Conservation (phyloP, 2,113 vertebrate genomes). For the Platycercus adscitus region DNA sequence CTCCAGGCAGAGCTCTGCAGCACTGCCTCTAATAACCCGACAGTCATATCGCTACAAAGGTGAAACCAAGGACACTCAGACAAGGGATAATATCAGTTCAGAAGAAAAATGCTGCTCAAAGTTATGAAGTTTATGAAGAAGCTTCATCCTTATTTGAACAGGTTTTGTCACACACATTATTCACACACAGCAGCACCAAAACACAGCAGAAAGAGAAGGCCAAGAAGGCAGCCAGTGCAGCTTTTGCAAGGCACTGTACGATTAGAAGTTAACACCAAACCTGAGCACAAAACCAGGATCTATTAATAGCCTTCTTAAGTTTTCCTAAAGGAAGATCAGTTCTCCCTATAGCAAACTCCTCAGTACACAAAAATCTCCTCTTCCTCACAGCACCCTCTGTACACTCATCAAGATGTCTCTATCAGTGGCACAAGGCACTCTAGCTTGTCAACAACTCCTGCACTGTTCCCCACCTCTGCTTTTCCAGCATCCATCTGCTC, state of each 20-base stretch:
- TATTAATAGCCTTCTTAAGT: background rate
- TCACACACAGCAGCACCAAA: background rate
- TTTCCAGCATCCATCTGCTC: background rate
- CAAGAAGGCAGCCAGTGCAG: background rate
- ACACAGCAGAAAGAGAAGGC: background rate
- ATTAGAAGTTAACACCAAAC: background rate
- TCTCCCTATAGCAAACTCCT: background rate
- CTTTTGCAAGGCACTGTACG: background rate
- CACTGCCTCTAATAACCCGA: background rate
- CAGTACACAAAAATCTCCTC: background rate
- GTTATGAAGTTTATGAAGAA: background rate
- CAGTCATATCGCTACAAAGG: background rate
- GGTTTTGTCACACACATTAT: background rate
- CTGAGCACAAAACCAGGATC: background rate
- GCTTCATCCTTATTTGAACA: background rate
- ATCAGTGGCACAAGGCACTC: background rate
- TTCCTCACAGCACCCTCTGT: background rate
- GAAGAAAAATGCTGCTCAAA: background rate
- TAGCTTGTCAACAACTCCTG: fast-evolving
- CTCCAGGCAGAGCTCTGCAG: background rate
- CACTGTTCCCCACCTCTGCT: background rate
- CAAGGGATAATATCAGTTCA: background rate
- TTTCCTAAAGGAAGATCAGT: background rate
- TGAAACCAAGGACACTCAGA: background rate
- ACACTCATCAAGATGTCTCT: background rate